Evolutionary conservation across 64 coral and sea anemone species (phyloP), one percentile per base, ranked within the genome.

Genomic region (Acropora yongei): DNA sequence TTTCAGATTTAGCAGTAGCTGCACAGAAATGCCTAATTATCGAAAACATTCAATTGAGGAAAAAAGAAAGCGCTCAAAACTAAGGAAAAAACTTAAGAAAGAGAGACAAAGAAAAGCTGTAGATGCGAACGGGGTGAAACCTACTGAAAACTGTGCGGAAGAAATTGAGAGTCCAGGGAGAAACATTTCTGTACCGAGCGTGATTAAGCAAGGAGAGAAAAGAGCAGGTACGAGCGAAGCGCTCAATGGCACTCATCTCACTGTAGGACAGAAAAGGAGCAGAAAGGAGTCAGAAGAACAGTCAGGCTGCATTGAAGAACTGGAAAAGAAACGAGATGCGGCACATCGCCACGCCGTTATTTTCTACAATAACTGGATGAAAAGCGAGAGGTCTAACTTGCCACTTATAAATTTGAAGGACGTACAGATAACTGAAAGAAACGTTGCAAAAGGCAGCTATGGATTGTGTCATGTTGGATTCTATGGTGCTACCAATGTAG

Each of bases 1-100:
- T 53, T n/a, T n/a, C 8, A 7, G 41, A 68, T 86, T 11, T 71
- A 86, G 41, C 41, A 39, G 7, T 18, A 50, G 7, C 42, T 63
- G 58, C 47, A 47, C 65, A 20, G 53, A 17, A 44, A 74, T 87
- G 84, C 67, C 55, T 17, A 87, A 39, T 74, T 87, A 69, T 87
- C 84, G 84, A 17, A 86, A 86, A 67, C 82, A 66, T 12, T 87
- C 66, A n/a, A 87, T 87, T 87, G 84, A 87, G 17, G 84, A 87
- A 45, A 87, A 87, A 19, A 87, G 83, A 73, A 87, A 87, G 84
- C 84, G 67, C 44, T 87, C 84, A 48, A 72, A 68, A 87, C 67
- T 43, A 16, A 72, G 84, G 68, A 87, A 67, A 67, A 67, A 67
- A 13, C 6, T 13, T 67, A 13, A 67, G 12, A 1, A 67, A 67